A percentile compares a stretch with the other conserved stretches of the same genome.
Conservation (phyloP, 2,113 vertebrate genomes). For the Rostratula benghalensis region DNA sequence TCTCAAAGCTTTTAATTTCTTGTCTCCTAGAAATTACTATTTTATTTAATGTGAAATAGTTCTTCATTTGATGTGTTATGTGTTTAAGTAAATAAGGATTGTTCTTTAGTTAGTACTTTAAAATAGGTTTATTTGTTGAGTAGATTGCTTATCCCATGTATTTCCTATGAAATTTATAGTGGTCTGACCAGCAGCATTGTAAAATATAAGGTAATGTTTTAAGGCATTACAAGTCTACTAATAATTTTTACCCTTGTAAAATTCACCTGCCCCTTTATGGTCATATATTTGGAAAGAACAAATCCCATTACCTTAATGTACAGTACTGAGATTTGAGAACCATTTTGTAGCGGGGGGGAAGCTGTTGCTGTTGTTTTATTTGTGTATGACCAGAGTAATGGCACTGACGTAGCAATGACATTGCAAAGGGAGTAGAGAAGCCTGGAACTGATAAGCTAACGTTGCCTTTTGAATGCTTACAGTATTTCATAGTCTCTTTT, state of each 20-base stretch:
- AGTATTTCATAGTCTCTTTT: background rate
- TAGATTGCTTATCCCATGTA: background rate
- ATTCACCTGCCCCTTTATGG: conserved; percentile 1
- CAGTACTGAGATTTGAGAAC: background rate
- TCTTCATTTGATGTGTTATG: background rate
- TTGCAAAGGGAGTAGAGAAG: background rate
- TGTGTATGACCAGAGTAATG: background rate
- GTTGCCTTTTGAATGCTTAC: background rate
- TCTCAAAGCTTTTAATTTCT: background rate
- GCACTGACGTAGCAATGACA: background rate
- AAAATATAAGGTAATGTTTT: background rate
- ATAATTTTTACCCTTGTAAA: background rate
- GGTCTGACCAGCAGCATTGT: background rate
- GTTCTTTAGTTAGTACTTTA: background rate
- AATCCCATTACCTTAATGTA: background rate
- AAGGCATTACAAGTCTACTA: conserved; percentile 9
- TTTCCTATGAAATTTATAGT: background rate
- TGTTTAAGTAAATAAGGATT: background rate
- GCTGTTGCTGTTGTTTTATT: background rate
- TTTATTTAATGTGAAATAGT: background rate
- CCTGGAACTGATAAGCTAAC: background rate
- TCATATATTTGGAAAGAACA: background rate
- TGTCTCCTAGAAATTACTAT: background rate
- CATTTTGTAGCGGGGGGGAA: background rate
- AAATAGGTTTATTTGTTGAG: background rate